Percentiles rank a stretch among this genome's conserved stretches.
phyloP scores from a whole-genome alignment of 2,888 invertebrate genomes.

The Morpho helenor region DNA sequence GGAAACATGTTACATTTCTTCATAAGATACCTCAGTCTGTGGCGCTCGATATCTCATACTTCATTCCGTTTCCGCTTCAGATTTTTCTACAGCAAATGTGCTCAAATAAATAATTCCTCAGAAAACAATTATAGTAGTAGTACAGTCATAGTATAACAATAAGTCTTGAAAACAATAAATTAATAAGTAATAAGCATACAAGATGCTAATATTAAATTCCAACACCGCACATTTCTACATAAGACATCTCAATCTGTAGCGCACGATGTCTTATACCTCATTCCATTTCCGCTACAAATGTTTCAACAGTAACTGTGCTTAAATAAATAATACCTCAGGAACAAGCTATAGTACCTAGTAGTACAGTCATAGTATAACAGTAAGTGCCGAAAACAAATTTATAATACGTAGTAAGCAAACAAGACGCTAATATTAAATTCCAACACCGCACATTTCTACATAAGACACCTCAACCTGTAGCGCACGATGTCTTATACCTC shows the following conservation, averaged over 20 bases:
- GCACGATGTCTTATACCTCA: slow-evolving; percentile 11
- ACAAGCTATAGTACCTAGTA: slow-evolving; percentile 45
- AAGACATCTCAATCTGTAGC: slow-evolving; percentile 19
- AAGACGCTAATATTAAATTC: neutral
- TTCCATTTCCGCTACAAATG: slow-evolving; percentile 18
- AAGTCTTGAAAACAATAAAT: neutral
- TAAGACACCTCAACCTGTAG: too few relatives aligned
- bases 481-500: too few relatives aligned
- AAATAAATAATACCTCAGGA: slow-evolving; percentile 28
- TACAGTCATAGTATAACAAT: too few relatives aligned
- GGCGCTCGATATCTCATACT: too few relatives aligned
- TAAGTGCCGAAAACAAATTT: neutral
- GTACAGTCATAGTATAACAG: too few relatives aligned
- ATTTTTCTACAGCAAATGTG: too few relatives aligned
- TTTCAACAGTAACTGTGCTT: slow-evolving; percentile 15
- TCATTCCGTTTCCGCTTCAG: too few relatives aligned
- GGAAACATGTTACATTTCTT: neutral
- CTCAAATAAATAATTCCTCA: neutral
- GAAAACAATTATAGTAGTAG: neutral
- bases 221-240: slow-evolving; percentile 3
- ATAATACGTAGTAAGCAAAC: slow-evolving; percentile 1
- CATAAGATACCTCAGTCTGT: too few relatives aligned
- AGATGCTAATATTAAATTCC: slow-evolving; percentile 20
- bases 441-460: too few relatives aligned
- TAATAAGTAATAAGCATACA: slow-evolving; percentile 4